A percentile compares a stretch with the other conserved stretches of the same genome.
Conservation (phyloP, 2,888 invertebrate genomes). For the Eristalis tenax region DNA sequence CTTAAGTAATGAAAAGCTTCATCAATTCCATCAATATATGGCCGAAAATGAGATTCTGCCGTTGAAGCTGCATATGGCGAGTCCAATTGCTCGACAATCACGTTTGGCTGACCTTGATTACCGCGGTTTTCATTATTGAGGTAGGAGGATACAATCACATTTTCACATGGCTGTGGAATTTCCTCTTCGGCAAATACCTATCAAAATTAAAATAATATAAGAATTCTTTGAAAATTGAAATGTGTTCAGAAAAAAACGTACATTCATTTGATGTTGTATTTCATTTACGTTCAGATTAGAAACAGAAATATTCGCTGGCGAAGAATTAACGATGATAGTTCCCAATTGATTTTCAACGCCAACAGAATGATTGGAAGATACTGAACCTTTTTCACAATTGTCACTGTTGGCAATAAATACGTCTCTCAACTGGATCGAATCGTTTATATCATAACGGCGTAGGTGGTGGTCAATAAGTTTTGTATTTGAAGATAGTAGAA, state of each 20-base stretch:
- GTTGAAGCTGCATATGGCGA: slow-evolving; percentile 53
- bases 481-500: slow-evolving; percentile 4
- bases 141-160: slow-evolving; percentile 75
- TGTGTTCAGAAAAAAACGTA: slow-evolving; percentile 56
- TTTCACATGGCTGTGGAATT: slow-evolving; percentile 73
- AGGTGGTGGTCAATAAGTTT: slow-evolving; percentile 18
- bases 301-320: slow-evolving; percentile 14
- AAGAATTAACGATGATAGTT: slow-evolving; percentile 55
- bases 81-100: slow-evolving; percentile 75
- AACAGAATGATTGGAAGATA: slow-evolving; percentile 25
- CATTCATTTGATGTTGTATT: slow-evolving; percentile 73
- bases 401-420: slow-evolving; percentile 55
- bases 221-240: not conserved
- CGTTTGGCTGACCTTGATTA: slow-evolving; percentile 73
- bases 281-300: slow-evolving; percentile 30
- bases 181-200: slow-evolving; percentile 75
- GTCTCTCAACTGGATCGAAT: slow-evolving; percentile 58
- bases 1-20: slow-evolving; percentile 77
- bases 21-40: slow-evolving; percentile 77
- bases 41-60: slow-evolving; percentile 73
- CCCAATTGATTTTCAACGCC: slow-evolving; percentile 45
- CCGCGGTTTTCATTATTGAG: slow-evolving; percentile 46
- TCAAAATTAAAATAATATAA: not conserved
- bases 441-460: slow-evolving; percentile 43
- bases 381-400: slow-evolving; percentile 22